A percentile compares a stretch with the other conserved stretches of the same genome.
These are phyloP conservation scores for Pediacus dermestoides DNA, from an alignment of 2,888 invertebrate species.

Conservation along the genomic window DNA sequence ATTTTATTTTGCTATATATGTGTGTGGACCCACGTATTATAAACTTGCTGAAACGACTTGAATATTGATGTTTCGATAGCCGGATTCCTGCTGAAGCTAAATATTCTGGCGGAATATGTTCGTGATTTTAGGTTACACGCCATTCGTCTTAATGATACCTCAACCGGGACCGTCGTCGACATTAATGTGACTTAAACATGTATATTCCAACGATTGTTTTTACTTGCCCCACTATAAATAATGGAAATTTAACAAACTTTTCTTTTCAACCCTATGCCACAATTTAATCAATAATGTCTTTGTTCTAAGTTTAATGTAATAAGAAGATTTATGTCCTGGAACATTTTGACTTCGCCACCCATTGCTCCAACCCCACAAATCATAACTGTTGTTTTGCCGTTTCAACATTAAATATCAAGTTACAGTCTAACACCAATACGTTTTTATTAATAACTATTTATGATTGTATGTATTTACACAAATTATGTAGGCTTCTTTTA, in stretches of 20 bases:
- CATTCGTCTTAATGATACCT: conserved; percentile 49
- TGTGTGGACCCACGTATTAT: conserved; percentile 1
- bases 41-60: conserved; percentile 5
- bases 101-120: conserved; percentile 28
- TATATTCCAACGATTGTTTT: conserved; percentile 28
- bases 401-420: no score
- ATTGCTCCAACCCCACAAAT: no score
- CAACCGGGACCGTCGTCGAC: conserved; percentile 39
- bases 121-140: conserved; percentile 47
- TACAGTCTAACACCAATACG: no score
- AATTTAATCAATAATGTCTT: no score
- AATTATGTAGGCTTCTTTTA: no score
- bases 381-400: no score
- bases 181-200: conserved; percentile 46
- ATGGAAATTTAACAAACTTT: background rate
- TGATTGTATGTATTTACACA: no score
- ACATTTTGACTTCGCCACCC: no score
- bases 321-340: no score
- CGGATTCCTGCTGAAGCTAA: conserved; percentile 21
- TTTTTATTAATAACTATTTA: no score
- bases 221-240: conserved; percentile 4
- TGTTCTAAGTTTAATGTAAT: no score
- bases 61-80: conserved; percentile 26
- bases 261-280: background rate
- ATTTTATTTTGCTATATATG: background rate